phyloP scores from a whole-genome alignment of 2,113 vertebrate genomes.

The Oncorhynchus keta region DNA sequence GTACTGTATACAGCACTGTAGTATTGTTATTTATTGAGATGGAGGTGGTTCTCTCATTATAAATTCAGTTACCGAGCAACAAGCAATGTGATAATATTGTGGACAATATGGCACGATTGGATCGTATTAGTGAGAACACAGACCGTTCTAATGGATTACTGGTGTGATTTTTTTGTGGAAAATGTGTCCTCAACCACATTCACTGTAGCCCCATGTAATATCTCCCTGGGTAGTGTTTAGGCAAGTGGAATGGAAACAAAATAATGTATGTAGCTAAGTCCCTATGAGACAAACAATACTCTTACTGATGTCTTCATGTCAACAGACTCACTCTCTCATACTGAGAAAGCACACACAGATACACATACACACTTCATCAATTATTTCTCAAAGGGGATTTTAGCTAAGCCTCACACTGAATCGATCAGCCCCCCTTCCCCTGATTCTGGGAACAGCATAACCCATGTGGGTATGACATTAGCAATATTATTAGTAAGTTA shows the following conservation, averaged over 20 bases:
- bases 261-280: not conserved
- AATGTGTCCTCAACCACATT: conserved; percentile 20
- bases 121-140: conserved; percentile 18
- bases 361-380: conserved; percentile 49
- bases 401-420: conserved; percentile 40
- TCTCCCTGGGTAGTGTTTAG: conserved; percentile 28
- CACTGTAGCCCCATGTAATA: conserved; percentile 18
- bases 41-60: conserved; percentile 10
- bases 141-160: conserved; percentile 1
- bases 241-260: conserved; percentile 63
- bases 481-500: not conserved
- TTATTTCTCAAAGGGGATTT: conserved; percentile 65
- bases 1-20: not conserved
- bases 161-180: not conserved
- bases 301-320: not conserved
- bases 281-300: not conserved
- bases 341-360: not conserved
- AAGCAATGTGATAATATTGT: conserved; percentile 25
- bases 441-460: conserved; percentile 5
- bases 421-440: not conserved
- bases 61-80: conserved; percentile 67
- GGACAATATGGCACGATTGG: not conserved
- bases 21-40: not conserved
- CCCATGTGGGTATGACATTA: not conserved
- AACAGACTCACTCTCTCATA: not conserved